These are phyloP conservation scores for Gryon sp. DNA, from an alignment of 1,140 invertebrate genomes.

Conservation along the genomic window DNA sequence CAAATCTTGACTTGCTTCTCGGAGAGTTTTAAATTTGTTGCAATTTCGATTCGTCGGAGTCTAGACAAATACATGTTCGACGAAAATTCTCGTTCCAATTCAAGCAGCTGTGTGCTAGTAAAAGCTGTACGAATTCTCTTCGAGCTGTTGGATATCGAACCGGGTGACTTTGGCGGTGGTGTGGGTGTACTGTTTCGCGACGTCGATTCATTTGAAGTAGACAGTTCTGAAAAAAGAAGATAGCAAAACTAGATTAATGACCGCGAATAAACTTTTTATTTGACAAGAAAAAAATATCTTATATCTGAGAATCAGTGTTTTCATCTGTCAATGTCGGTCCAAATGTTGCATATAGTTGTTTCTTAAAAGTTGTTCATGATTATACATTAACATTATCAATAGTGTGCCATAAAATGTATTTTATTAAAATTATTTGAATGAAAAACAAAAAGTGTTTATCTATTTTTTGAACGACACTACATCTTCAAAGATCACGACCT, in stretches of 20 bases:
- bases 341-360: constrained; percentile 7
- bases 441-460: too few relatives aligned
- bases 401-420: too few relatives aligned
- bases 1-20: constrained; percentile 98
- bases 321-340: constrained; percentile 31
- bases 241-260: constrained; percentile 48
- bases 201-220: constrained; percentile 76
- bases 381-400: too few relatives aligned
- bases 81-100: constrained; percentile 94
- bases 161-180: constrained; percentile 78
- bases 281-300: not conserved
- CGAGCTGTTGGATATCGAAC: constrained; percentile 82
- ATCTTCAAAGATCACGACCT: too few relatives aligned
- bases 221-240: constrained; percentile 73
- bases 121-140: constrained; percentile 94
- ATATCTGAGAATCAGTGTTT: not conserved
- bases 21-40: constrained; percentile 90
- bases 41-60: constrained; percentile 93
- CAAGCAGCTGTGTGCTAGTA: constrained; percentile 93
- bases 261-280: constrained; percentile 31
- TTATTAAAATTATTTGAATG: too few relatives aligned
- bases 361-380: too few relatives aligned
- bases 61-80: constrained; percentile 95
- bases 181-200: constrained; percentile 81
- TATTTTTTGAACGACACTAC: too few relatives aligned